Evolutionary conservation across 2,888 invertebrate genomes (phyloP), one percentile per base, ranked within the genome.

Genomic region (Aricia artaxerxes): DNA sequence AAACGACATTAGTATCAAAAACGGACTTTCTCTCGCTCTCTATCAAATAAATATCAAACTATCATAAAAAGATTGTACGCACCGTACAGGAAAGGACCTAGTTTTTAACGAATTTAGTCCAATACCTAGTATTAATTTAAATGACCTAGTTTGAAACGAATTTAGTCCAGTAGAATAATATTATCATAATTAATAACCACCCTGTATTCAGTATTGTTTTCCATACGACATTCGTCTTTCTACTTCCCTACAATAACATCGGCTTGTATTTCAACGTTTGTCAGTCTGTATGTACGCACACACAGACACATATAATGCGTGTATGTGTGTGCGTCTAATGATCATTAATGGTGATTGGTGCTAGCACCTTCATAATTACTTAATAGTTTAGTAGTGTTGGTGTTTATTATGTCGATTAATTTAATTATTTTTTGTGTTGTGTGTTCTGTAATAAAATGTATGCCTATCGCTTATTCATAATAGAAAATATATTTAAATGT

Each of bases 271-370:
- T 53, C 75, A 75, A 44, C 24, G n/a, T 73, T 0, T 13, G 49
- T 73, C 11, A 11, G 49, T 53, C 49, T 75, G 75, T 49, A 9
- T 75, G 73, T 75, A 24, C 40, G 24, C n/a, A 40, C 44, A 11
- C 24, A 40, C 7, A n/a, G 0, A 44, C 44, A 44, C 44, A 9
- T 44, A 44, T 44, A 44, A 7, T 73, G 73, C 9, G 40, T 40
- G 16, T 38, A 6, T 73, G 72, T 40, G n/a, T 40, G 73, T 44
- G 9, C 31, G 49, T 49, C 44, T n/a, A 84, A 83, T 83, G 80
- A 83, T 82, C 85, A 84, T 87, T 90, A 91, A 91, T 49, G 9
- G 49, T 49, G 49, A 49, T 49, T 91, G 90, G 91, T 84, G 88
- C 85, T 86, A 81, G 83, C 82, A 83, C 86, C 85, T 87, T 85